A percentile compares a stretch with the other conserved stretches of the same genome.
phyloP scores from a whole-genome alignment of 1,140 invertebrate species.

The Akabosia matsudoensis region DNA sequence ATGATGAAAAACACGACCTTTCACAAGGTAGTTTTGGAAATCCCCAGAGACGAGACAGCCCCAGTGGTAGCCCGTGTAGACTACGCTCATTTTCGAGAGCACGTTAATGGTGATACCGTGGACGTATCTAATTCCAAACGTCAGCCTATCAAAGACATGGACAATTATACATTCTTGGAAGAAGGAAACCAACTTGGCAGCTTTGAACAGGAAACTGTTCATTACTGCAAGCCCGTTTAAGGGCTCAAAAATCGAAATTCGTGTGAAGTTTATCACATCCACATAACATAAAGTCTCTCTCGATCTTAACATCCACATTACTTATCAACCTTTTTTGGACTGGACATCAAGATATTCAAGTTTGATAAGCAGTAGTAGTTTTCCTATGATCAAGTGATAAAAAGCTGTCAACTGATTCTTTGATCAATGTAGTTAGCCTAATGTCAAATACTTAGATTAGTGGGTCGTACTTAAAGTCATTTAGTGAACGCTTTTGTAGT shows the following conservation, averaged over 20 bases:
- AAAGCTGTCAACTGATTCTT: too few species aligned
- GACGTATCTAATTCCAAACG: background rate
- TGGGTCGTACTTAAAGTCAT: too few species aligned
- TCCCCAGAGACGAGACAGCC: background rate
- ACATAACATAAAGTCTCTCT: background rate
- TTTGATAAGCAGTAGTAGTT: too few species aligned
- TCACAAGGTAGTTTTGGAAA: background rate
- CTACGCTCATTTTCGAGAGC: background rate
- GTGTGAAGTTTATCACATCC: background rate
- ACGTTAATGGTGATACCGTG: background rate
- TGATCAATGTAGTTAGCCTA: too few species aligned
- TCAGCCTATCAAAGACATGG: background rate
- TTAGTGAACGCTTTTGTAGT: too few species aligned
- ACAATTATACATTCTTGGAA: background rate
- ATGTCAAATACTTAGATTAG: too few species aligned
- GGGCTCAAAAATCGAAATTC: background rate
- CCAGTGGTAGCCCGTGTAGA: background rate
- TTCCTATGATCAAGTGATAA: too few species aligned
- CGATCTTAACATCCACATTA: too few species aligned
- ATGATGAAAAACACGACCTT: background rate
- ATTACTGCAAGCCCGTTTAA: slow-evolving; percentile 10
- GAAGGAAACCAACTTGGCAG: background rate
- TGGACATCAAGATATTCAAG: too few species aligned
- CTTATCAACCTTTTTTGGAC: too few species aligned
- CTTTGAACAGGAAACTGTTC: background rate